Conservation (phyloP, 2,888 invertebrate species). For the Himalopsyche anomala region DNA sequence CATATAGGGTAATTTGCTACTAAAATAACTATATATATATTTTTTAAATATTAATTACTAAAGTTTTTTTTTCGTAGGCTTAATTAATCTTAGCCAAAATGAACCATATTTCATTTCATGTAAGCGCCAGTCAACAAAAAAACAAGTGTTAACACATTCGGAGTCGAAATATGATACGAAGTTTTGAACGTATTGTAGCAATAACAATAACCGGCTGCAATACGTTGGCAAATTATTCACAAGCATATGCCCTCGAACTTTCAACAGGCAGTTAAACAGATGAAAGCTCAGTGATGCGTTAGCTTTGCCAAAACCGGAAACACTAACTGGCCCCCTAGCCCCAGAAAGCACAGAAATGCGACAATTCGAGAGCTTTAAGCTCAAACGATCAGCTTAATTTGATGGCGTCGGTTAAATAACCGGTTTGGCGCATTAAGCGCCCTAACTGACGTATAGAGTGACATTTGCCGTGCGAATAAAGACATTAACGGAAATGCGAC, state of each 20-base stretch:
- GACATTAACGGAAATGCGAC: background rate
- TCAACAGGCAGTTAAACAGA: background rate
- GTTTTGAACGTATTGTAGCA: background rate
- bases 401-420: slow-evolving; percentile 30
- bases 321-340: background rate
- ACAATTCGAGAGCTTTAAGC: slow-evolving; percentile 20
- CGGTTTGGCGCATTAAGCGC: background rate
- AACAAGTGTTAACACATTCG: too few species aligned
- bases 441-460: slow-evolving; percentile 29
- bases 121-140: too few species aligned
- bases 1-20: too few species aligned
- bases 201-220: background rate
- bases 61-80: too few species aligned
- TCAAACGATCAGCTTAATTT: slow-evolving; percentile 24
- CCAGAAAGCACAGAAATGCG: background rate
- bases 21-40: too few species aligned
- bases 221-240: background rate
- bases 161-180: background rate
- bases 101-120: too few species aligned
- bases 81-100: too few species aligned
- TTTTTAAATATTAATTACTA: too few species aligned
- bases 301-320: slow-evolving; percentile 13
- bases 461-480: background rate
- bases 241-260: slow-evolving; percentile 4
- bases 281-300: background rate